phyloP scores from a whole-genome alignment of 2,113 vertebrate species.

The Xiphorhynchus elegans region DNA sequence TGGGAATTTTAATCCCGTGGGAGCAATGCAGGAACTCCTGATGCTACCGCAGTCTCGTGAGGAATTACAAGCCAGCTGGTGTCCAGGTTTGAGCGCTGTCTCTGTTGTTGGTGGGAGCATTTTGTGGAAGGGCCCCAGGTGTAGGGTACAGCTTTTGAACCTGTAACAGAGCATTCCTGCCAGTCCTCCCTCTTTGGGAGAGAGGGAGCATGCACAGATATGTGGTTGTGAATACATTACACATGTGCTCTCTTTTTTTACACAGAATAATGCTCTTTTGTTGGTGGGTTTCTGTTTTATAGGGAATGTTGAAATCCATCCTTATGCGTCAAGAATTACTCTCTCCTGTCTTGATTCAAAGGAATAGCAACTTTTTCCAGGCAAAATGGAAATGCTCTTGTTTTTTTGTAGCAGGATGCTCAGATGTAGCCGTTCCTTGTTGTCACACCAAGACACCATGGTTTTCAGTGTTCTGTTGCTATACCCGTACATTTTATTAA shows the following conservation, averaged over 20 bases:
- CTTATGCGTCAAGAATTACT: neutral
- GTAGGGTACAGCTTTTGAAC: neutral
- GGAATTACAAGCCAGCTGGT: neutral
- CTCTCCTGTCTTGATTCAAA: neutral
- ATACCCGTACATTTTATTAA: neutral
- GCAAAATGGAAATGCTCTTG: neutral
- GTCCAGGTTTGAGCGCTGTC: neutral
- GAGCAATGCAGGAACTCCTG: neutral
- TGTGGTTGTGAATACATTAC: neutral
- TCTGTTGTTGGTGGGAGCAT: neutral
- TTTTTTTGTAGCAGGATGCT: neutral
- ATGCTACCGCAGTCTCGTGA: accelerated
- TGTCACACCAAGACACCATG: neutral
- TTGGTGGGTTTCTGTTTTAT: neutral
- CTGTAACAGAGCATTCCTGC: neutral
- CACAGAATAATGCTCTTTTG: neutral
- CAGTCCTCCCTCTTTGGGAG: neutral
- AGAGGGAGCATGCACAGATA: accelerated
- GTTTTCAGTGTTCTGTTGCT: neutral
- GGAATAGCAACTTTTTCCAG: neutral
- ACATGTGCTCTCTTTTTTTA: accelerated
- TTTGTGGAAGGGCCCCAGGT: neutral
- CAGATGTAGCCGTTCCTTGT: neutral
- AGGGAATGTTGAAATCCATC: neutral
- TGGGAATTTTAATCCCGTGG: neutral